Base-by-base conservation (phyloP, 2,113 vertebrate species). In the Bubo blakistoni region DNA sequence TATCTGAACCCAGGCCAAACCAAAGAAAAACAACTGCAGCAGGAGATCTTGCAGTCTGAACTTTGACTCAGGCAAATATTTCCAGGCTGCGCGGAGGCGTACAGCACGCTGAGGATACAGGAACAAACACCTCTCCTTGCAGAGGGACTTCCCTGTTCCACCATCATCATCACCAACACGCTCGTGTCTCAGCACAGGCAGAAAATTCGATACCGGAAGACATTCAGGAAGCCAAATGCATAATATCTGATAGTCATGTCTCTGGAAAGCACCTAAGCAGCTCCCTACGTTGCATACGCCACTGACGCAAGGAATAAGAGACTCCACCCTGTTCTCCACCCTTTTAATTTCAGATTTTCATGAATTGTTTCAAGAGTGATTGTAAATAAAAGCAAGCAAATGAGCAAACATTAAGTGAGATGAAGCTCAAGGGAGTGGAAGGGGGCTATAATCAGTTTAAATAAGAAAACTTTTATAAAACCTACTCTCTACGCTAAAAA, bases 321-420 rank as follows among this genome's bases (percentile, higher is more conserved):
- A 29, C 90, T 88, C 86, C 91, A 77, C 92, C 89, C 86, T 49
- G 93, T 11, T 38, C 80, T 34, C 87, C 93, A 76, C 74, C 74
- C 73, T 73, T 34, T 22, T 49, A 14, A 59, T 34, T 38, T 61
- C 79, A 57, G 69, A 78, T 77, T 80, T 74, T 72, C 74, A 65
- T 19, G 14, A 67, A 46, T 36, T 16, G n/a, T n/a, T 61, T 57
- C 29, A n/a, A 36, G 52, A 18, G 38, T 0, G 16, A 71, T 5
- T 22, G 59, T 44, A 70, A 95, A 88, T 46, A 86, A 85, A 94
- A 26, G 25, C 30, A 57, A 79, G 65, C 22, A 34, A 26, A 65
- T 9, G 27, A 89, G 54, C n/a, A 88, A 90, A 61, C 55, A n/a
- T 1, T 3, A 27, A 59, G 29, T 3, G 44, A 81, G 69, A 38